Base-by-base conservation (phyloP, 1,140 invertebrate species). In the Drosophila ercepeae region DNA sequence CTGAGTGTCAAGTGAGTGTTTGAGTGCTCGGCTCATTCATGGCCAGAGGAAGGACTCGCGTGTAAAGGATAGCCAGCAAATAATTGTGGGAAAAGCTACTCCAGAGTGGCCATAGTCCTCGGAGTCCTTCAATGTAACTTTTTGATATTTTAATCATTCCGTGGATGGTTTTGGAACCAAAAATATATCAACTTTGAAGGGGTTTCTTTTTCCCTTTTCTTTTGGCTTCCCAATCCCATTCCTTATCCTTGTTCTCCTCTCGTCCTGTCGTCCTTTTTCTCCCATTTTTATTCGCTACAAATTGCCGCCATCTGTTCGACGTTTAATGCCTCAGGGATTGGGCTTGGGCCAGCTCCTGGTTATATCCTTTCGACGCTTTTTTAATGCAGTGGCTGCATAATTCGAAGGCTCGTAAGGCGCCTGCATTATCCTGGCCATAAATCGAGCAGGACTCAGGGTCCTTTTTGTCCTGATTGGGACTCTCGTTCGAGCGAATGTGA, bases 321-420 rank as follows among this genome's bases (percentile, higher is more conserved):
- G 53, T 75, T 83, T 79, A 83, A 84, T 78, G 79, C 65, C 54
- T 29, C 19, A 32, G 42, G 54, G 48, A 41, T 59, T 44, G 63
- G 50, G 51, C 29, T 32, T n/a, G 7, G 27, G 27, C 29, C 29
- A 32, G 9, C 9, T 32, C 9, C 60, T 69, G 58, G 54, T 73
- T 69, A 69, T 50, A 72, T 67, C 49, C 69, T 72, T 72, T 72
- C 69, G 72, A 57, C 69, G 57, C 68, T 71, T 83, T 83, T 84
- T 86, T 86, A 74, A 84, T 84, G 79, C 79, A 84, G 79, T 84
- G 76, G 67, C 79, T 86, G 65, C 79, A 84, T 84, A 84, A 84
- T 84, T 84, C 76, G 64, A 54, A 78, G 71, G 72, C 67, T 63
- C 81, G 81, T 84, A 84, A 84, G 79, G 86, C 81, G 79, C 79